These are phyloP conservation scores for Morus bassanus DNA, from an alignment of 2,797 vertebrate species.

Conservation along the genomic window DNA sequence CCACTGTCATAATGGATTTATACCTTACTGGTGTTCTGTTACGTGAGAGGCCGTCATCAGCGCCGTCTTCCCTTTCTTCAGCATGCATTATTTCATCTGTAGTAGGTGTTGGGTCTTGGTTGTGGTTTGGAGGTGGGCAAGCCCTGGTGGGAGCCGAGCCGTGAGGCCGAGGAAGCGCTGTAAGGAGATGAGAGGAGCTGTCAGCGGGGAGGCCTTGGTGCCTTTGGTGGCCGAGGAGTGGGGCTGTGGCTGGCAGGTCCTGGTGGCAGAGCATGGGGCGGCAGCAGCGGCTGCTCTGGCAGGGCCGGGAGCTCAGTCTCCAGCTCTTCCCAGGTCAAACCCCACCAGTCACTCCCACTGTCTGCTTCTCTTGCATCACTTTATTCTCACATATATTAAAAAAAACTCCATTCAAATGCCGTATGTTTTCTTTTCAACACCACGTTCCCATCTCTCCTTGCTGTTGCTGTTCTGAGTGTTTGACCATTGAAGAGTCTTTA, in stretches of 20 bases:
- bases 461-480: neutral
- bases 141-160: neutral
- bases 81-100: neutral
- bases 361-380: neutral
- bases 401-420: neutral
- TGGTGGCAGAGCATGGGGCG: no score
- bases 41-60: neutral
- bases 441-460: fast-evolving
- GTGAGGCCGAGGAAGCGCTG: fast-evolving
- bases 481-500: neutral
- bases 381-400: neutral
- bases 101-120: neutral
- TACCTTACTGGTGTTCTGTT: fast-evolving
- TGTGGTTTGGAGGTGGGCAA: fast-evolving
- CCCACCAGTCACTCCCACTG: neutral
- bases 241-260: neutral
- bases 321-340: neutral
- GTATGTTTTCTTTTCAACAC: neutral
- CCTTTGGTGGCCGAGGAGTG: fast-evolving
- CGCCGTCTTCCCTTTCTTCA: neutral
- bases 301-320: neutral
- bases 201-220: neutral
- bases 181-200: neutral
- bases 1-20: neutral
- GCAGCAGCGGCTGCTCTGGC: neutral